phyloP scores from a whole-genome alignment of 2,888 invertebrate species.

The Melangyna quadrimaculata region DNA sequence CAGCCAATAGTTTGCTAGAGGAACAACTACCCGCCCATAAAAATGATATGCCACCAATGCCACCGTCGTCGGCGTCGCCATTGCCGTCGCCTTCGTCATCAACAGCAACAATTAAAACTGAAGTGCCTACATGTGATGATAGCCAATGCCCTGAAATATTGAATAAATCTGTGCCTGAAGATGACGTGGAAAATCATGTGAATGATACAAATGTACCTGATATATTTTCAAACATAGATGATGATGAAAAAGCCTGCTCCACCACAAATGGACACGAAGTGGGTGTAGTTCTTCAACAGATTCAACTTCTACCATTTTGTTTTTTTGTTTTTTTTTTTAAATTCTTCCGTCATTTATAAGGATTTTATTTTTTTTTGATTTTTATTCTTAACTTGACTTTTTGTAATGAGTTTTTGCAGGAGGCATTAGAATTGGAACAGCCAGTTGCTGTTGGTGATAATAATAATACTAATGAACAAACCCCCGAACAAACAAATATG shows the following conservation, averaged over 20 bases:
- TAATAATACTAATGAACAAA: constrained; percentile 16
- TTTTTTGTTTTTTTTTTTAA: neutral
- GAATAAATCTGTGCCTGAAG: constrained; percentile 39
- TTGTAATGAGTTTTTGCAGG: constrained; percentile 70
- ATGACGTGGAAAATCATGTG: constrained; percentile 12
- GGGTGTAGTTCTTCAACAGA: constrained; percentile 66
- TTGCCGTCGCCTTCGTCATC: neutral
- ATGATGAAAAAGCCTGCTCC: neutral
- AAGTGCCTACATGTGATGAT: constrained; percentile 27
- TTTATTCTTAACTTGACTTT: constrained; percentile 29
- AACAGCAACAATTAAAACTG: neutral
- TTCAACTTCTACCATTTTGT: constrained; percentile 46
- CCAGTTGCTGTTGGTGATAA: neutral
- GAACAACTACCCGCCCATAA: constrained; percentile 12
- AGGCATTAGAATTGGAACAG: constrained; percentile 43
- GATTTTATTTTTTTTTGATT: constrained; percentile 19
- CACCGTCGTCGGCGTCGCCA: neutral
- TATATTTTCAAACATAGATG: constrained; percentile 23
- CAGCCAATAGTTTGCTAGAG: neutral
- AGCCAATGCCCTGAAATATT: constrained; percentile 6
- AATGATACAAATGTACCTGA: constrained; percentile 52
- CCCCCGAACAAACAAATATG: neutral
- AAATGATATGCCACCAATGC: neutral
- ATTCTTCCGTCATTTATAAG: constrained; percentile 1
- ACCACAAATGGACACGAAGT: constrained; percentile 60